A percentile compares a stretch with the other conserved stretches of the same genome.
Evolutionary conservation across 2,888 invertebrate genomes (phyloP).

Genomic region (Agriopis leucophaearia): DNA sequence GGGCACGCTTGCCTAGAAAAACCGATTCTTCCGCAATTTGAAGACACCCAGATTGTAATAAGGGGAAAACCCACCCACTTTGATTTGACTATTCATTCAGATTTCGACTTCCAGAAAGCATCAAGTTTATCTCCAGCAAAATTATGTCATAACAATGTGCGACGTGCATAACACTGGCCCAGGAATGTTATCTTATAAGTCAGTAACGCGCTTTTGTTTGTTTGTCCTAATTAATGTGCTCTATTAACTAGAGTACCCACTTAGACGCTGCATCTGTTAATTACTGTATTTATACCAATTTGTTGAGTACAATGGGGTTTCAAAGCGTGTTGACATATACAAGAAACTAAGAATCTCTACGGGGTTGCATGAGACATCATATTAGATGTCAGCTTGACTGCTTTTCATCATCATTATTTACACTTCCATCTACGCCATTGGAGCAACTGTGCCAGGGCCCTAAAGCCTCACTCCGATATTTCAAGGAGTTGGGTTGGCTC

Average conservation of each 20-base stretch:
- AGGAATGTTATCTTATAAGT: constrained; percentile 55
- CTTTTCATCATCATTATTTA: no score
- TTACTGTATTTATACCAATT: constrained; percentile 29
- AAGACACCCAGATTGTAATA: no score
- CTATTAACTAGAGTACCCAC: constrained; percentile 38
- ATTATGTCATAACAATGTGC: constrained; percentile 26
- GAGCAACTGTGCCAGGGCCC: no score
- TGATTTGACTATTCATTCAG: background rate
- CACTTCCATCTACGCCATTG: no score
- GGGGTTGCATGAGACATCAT: no score
- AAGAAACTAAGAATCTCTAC: no score
- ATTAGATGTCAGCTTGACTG: no score
- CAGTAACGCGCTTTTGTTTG: constrained; percentile 55
- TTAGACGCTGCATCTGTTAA: constrained; percentile 34
- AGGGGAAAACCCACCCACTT: no score
- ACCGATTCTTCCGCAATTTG: no score
- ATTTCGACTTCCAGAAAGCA: background rate
- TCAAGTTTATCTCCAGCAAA: background rate
- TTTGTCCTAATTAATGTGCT: constrained; percentile 55
- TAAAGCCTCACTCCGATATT: no score
- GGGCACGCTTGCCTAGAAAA: no score
- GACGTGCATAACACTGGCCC: constrained; percentile 25
- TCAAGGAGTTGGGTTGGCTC: no score
- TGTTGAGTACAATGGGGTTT: constrained; percentile 4
- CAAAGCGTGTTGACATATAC: background rate